A percentile compares a stretch with the other conserved stretches of the same genome.
Evolutionary conservation across 2,113 vertebrate genomes (phyloP).

Genomic region (human (Homo sapiens)): GRCh38 chr11:122950501-122951000

Average conservation of each 20-base stretch:
- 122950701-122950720: not conserved
- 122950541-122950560: not conserved
- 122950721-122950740: not conserved
- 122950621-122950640: not conserved
- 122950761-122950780: not conserved
- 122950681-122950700: not conserved
- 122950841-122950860: not conserved
- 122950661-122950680: not conserved
- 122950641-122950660: not conserved
- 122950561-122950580: not conserved
- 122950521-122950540: not conserved
- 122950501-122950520: not conserved
- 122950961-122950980: constrained; percentile 54
- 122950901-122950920: not conserved
- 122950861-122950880: not conserved
- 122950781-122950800: not conserved
- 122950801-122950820: not conserved
- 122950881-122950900: not conserved
- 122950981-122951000: constrained; percentile 60
- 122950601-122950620: not conserved
- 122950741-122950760: not conserved
- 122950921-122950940: not conserved
- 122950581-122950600: not conserved
- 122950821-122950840: not conserved
- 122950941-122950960: not conserved